These are phyloP conservation scores for Conopomorpha cramerella DNA, from an alignment of 1,140 invertebrate genomes.

Conservation along the genomic window DNA sequence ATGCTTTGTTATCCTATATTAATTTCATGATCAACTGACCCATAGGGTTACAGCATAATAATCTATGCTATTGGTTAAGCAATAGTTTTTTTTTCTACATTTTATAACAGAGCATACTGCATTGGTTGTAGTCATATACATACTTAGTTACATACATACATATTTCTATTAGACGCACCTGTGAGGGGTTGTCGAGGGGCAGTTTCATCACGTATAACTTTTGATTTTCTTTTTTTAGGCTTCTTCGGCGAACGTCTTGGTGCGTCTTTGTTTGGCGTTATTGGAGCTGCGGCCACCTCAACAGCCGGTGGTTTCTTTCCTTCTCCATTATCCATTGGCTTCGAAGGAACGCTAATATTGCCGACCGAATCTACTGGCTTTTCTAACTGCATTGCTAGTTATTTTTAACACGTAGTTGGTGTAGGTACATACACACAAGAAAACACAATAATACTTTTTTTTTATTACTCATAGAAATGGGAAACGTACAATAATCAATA, in stretches of 20 bases:
- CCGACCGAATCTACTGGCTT: not conserved
- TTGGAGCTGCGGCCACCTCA: not conserved
- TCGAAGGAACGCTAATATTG: not conserved
- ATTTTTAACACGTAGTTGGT: not conserved
- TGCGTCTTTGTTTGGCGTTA: not conserved
- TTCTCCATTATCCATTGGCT: not conserved
- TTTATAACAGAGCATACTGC: too few relatives aligned
- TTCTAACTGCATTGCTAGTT: not conserved
- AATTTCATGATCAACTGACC: too few relatives aligned
- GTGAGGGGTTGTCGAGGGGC: conserved; percentile 69
- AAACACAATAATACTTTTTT: not conserved
- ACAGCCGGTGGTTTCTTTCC: not conserved
- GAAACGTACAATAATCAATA: too few relatives aligned
- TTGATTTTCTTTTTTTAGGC: conserved; percentile 64
- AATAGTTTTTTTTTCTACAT: too few relatives aligned
- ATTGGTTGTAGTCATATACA: too few relatives aligned
- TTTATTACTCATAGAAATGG: too few relatives aligned
- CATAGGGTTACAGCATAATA: too few relatives aligned
- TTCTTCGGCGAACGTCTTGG: conserved; percentile 11
- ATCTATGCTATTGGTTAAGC: too few relatives aligned
- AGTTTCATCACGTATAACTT: conserved; percentile 65
- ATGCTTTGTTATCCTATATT: too few relatives aligned
- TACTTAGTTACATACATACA: too few relatives aligned
- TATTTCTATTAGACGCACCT: too few relatives aligned
- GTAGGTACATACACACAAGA: not conserved